phyloP scores from a whole-genome alignment of 2,113 vertebrate species.

The Sorex fumeus region DNA sequence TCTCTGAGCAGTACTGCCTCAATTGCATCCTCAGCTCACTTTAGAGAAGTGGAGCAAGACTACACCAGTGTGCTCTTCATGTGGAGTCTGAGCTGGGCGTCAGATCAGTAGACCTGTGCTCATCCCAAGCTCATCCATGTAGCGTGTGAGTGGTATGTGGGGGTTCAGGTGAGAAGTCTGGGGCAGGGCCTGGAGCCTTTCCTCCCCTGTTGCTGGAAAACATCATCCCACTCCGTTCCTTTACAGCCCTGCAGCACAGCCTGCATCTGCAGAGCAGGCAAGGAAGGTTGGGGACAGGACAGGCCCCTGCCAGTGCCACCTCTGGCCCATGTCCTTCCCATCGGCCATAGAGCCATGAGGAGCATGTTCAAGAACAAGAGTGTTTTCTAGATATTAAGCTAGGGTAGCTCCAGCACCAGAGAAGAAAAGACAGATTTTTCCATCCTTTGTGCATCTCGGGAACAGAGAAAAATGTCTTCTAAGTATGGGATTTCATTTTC shows the following conservation, averaged over 20 bases:
- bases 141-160: fast-evolving
- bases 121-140: fast-evolving
- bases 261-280: fast-evolving
- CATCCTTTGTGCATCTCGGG: background rate
- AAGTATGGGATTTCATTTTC: background rate
- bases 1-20: background rate
- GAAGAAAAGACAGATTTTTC: background rate
- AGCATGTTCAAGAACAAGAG: background rate
- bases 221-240: too few species aligned
- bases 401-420: background rate
- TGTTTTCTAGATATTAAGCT: background rate
- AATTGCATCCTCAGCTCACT: background rate
- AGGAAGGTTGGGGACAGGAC: too few species aligned
- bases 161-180: too few species aligned
- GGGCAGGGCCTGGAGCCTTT: fast-evolving
- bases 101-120: background rate
- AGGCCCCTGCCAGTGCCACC: background rate
- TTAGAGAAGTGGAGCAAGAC: background rate
- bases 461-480: background rate
- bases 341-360: fast-evolving
- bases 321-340: background rate
- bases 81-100: background rate
- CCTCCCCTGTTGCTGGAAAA: background rate
- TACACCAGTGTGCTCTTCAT: fast-evolving
- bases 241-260: background rate